Conservation (phyloP, 2,113 vertebrate genomes). For the Dipodomys ordii region DNA sequence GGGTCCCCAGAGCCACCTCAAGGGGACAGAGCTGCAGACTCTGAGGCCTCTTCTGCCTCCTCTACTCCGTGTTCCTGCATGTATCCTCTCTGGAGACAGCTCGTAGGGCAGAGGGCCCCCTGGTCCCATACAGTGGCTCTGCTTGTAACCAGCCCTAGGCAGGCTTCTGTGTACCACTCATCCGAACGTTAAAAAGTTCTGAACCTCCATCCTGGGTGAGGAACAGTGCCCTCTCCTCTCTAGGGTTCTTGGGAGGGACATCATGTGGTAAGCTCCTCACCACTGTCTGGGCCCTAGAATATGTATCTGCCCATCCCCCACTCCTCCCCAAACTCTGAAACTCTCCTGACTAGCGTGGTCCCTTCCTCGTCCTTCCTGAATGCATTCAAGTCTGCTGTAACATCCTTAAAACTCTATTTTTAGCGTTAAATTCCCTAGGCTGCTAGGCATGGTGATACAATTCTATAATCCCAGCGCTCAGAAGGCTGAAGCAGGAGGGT, state of each 20-base stretch:
- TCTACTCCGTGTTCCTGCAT: rapidly evolving
- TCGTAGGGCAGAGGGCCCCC: background rate
- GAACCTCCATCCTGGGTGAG: background rate
- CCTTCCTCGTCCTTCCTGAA: background rate
- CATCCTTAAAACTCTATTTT: background rate
- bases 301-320: rapidly evolving
- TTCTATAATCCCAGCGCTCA: too few relatives aligned
- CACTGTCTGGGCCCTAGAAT: too few relatives aligned
- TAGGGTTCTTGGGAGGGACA: background rate
- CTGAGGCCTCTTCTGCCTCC: background rate
- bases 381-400: background rate
- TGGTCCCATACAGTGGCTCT: background rate
- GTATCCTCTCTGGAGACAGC: background rate
- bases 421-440: background rate
- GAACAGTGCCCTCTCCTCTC: background rate
- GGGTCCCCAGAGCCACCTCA: background rate
- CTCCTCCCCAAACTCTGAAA: background rate
- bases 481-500: too few relatives aligned
- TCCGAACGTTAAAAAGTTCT: background rate
- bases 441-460: too few relatives aligned
- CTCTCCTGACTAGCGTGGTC: background rate
- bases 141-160: background rate
- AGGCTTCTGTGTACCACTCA: background rate
- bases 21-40: background rate
- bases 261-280: rapidly evolving